Base-by-base conservation (phyloP, 2,113 vertebrate species). In the Myrmecobius fasciatus region DNA sequence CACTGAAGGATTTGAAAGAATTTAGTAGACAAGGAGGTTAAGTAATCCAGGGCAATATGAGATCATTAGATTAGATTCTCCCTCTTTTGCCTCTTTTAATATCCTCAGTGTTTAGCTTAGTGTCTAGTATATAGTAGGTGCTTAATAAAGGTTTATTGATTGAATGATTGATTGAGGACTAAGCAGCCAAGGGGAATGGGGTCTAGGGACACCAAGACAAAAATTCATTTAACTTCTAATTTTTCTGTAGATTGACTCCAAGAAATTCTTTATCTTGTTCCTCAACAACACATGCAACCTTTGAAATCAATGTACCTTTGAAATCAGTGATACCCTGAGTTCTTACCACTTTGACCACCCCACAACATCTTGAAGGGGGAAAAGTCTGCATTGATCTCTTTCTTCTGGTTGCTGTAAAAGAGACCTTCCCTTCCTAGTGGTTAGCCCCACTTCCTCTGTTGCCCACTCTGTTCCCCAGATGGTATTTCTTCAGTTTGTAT, bases 341-440 rank as follows among this genome's bases (percentile, higher is more conserved):
- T 93, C 95, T 92, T 88, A 49, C 52, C 89, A 26, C n/a, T 25
- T 11, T 24, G 92, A 52, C 52, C 89, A 24, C 26, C n/a, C 36
- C 54, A n/a, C 89, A 75, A 90, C 91, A 96, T 95, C 52, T 92
- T 31, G 92, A 89, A 94, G 56, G 52, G 96, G 94, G 94, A 93
- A 95, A 97, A n/a, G 11, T 43, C 20, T 43, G 53, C 75, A 92
- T 96, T 53, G 0, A 46, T 88, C 43, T 31, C 43, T 49, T 95
- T 92, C 91, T 60, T 83, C 56, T 25, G 3, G 0, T 10, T 56
- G 91, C 91, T 43, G 36, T 53, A 53, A 11, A 56, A 92, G 90
- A 25, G 17, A 6, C 90, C 89, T 94, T 96, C 91, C 94, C 91
- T 47, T 53, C 89, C 51, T 67, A 0, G 94, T 0, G 53, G 90